phyloP scores from a whole-genome alignment of 2,113 vertebrate species.

The Thamnophis sirtalis region DNA sequence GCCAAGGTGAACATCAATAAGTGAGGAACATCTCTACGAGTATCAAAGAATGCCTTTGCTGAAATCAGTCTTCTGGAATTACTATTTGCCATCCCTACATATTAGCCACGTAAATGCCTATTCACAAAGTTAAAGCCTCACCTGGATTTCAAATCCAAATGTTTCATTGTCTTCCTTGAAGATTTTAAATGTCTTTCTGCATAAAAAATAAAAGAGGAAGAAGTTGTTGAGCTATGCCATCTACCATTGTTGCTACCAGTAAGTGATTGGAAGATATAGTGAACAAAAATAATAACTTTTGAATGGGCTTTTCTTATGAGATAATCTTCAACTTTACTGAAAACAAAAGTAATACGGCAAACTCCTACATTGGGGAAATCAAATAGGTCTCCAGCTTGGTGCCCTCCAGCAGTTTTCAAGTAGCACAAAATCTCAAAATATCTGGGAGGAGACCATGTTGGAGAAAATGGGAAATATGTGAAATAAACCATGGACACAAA shows the following conservation, averaged over 20 bases:
- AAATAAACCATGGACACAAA: background rate
- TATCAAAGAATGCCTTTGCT: background rate
- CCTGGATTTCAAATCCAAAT: constrained; percentile 97
- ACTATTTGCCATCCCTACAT: background rate
- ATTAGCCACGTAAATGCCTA: background rate
- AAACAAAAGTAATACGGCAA: background rate
- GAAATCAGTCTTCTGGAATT: background rate
- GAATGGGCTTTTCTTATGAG: background rate
- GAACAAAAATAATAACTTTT: background rate
- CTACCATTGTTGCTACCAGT: background rate
- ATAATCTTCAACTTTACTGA: background rate
- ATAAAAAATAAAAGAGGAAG: background rate
- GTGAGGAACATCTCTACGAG: background rate
- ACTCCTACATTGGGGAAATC: background rate
- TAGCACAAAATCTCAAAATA: background rate
- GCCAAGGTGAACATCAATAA: background rate
- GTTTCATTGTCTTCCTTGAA: constrained; percentile 87
- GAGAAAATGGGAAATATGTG: background rate
- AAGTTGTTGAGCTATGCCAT: background rate
- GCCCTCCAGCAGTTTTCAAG: background rate
- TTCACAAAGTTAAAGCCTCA: constrained; percentile 52
- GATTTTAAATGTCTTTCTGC: constrained; percentile 70
- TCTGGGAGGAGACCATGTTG: background rate
- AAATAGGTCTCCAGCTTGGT: background rate
- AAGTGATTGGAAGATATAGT: background rate